These are phyloP conservation scores for Agriopis leucophaearia DNA, from an alignment of 2,888 invertebrate species.

Conservation along the genomic window DNA sequence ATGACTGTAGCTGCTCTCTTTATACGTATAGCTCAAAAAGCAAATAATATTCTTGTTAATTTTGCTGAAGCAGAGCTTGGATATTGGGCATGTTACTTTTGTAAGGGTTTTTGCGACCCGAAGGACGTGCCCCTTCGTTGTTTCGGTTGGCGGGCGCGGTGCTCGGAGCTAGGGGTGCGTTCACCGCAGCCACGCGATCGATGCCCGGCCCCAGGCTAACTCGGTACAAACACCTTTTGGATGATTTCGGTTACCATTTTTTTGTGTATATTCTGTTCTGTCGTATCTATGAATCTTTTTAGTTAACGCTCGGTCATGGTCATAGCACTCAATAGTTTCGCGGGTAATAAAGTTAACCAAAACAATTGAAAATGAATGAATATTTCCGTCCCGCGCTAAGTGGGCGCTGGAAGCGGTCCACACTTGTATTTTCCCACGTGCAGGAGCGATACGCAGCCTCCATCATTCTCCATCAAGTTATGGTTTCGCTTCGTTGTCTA, in stretches of 20 bases:
- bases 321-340: conserved; percentile 47
- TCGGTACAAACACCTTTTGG: conserved; percentile 67
- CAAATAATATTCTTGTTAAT: conserved; percentile 23
- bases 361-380: conserved; percentile 55
- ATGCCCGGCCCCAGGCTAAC: conserved; percentile 73
- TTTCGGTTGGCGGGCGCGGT: conserved; percentile 65
- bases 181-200: conserved; percentile 80
- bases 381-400: conserved; percentile 54
- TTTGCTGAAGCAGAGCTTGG: conserved; percentile 16
- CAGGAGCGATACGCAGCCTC: conserved; percentile 55
- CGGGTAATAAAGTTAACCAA: conserved; percentile 40
- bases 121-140: conserved; percentile 63
- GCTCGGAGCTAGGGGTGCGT: conserved; percentile 78
- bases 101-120: conserved; percentile 64
- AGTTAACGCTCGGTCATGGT: conserved; percentile 49
- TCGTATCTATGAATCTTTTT: not conserved
- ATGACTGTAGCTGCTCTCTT: conserved; percentile 32
- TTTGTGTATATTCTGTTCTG: conserved; percentile 36
- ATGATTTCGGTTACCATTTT: conserved; percentile 59
- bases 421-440: conserved; percentile 66
- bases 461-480: conserved; percentile 64
- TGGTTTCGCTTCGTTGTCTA: conserved; percentile 62
- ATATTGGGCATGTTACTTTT: conserved; percentile 44
- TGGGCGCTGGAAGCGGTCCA: conserved; percentile 54
- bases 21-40: conserved; percentile 12